These are phyloP conservation scores for Gambusia holbrooki DNA, from an alignment of 2,113 vertebrate species.

Conservation along the genomic window DNA sequence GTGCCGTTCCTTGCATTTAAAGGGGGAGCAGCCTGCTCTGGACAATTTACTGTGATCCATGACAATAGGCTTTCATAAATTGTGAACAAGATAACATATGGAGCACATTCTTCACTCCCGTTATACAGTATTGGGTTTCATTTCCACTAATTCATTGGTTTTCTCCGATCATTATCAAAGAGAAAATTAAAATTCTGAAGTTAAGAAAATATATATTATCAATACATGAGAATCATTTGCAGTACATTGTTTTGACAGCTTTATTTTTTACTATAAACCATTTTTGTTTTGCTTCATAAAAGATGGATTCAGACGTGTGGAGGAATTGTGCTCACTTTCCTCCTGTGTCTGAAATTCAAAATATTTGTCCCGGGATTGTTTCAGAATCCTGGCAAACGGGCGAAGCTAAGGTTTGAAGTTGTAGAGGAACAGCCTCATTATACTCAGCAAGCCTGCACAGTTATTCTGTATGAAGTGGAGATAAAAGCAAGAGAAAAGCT, in stretches of 20 bases:
- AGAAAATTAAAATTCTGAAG: conserved; percentile 24
- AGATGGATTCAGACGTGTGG: conserved; percentile 58
- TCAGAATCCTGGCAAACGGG: conserved; percentile 71
- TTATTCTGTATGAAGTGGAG: conserved; percentile 82
- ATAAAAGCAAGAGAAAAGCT: conserved; percentile 79
- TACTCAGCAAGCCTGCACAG: conserved; percentile 73
- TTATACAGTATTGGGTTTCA: conserved; percentile 64
- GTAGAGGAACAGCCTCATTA: conserved; percentile 84
- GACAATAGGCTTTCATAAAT: conserved; percentile 57
- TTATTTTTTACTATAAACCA: conserved; percentile 28
- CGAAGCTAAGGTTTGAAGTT: conserved; percentile 77
- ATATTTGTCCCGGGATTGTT: conserved; percentile 82
- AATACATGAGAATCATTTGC: conserved; percentile 47
- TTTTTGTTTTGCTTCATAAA: conserved; percentile 29
- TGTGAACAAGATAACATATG: conserved; percentile 51
- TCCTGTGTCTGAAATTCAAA: conserved; percentile 77
- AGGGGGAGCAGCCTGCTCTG: conserved; percentile 62
- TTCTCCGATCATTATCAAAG: conserved; percentile 64
- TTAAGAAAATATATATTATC: conserved; percentile 3
- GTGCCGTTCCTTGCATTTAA: conserved; percentile 65
- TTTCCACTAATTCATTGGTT: conserved; percentile 51
- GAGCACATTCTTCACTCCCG: conserved; percentile 62
- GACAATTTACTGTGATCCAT: conserved; percentile 75
- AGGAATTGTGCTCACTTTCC: conserved; percentile 60
- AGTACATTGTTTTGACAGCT: conserved; percentile 27